phyloP scores from a whole-genome alignment of 2,113 vertebrate species.

The Rhadina sibilatrix region DNA sequence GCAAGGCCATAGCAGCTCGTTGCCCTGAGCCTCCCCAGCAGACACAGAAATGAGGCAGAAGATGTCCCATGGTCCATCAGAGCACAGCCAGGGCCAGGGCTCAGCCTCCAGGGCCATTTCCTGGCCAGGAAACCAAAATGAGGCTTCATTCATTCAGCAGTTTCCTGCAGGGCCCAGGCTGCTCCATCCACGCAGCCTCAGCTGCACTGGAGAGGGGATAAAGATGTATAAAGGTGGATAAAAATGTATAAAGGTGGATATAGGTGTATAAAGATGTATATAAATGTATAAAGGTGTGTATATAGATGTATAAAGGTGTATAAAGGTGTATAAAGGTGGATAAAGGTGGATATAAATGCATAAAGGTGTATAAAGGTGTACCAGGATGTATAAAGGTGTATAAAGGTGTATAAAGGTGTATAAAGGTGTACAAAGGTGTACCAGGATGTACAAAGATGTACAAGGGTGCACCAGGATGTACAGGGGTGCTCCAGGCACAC shows the following conservation, averaged over 20 bases:
- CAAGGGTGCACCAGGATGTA: neutral
- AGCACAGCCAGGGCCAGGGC: neutral
- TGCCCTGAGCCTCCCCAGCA: neutral
- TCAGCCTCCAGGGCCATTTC: neutral
- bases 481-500: neutral
- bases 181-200: neutral
- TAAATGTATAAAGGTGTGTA: neutral
- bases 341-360: too few relatives aligned
- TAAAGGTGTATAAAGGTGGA: neutral
- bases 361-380: neutral
- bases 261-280: neutral
- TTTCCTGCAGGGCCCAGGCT: neutral
- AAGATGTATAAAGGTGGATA: too few relatives aligned
- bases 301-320: neutral
- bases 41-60: neutral
- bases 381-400: neutral
- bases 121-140: neutral
- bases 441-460: neutral
- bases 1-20: neutral
- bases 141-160: neutral
- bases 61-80: neutral
- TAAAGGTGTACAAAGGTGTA: too few relatives aligned
- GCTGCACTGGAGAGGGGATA: neutral
- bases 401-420: neutral
- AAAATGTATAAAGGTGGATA: too few relatives aligned